A percentile compares a stretch with the other conserved stretches of the same genome.
Conservation (phyloP, 2,113 vertebrate genomes). For the Camelus bactrianus region DNA sequence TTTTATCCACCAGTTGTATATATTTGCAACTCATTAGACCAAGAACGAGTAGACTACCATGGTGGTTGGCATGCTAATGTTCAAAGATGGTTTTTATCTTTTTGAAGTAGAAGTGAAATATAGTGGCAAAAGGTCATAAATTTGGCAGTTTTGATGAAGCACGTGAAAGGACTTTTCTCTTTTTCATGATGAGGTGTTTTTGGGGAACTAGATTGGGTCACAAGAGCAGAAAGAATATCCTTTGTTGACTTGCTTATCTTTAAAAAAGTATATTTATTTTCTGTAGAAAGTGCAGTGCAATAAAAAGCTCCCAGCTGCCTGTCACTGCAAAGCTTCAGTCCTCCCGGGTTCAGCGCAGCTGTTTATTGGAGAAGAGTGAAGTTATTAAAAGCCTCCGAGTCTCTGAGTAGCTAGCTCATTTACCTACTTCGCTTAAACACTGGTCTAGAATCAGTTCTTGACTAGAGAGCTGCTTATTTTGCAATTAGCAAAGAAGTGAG, state of each 20-base stretch:
- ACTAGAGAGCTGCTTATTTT: constrained; percentile 29
- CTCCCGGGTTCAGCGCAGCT: background rate
- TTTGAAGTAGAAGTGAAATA: background rate
- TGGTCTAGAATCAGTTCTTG: constrained; percentile 51
- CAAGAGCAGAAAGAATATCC: background rate
- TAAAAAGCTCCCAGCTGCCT: background rate
- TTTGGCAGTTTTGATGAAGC: background rate
- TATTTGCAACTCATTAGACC: background rate
- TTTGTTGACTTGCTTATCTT: background rate
- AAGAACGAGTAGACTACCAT: background rate
- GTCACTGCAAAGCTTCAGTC: background rate
- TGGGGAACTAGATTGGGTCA: background rate
- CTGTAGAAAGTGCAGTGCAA: background rate
- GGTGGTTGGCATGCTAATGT: background rate
- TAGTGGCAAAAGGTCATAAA: background rate
- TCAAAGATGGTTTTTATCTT: background rate
- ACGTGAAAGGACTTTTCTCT: background rate
- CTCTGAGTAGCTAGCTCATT: constrained; percentile 43
- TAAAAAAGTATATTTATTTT: background rate
- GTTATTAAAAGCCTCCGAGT: constrained; percentile 34
- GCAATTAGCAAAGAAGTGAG: background rate
- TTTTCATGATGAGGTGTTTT: background rate
- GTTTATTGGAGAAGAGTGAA: constrained; percentile 29
- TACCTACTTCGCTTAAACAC: constrained; percentile 42
- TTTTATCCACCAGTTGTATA: background rate